Evolutionary conservation across 1,140 invertebrate species (phyloP).

Genomic region (Parapsyche elsis): DNA sequence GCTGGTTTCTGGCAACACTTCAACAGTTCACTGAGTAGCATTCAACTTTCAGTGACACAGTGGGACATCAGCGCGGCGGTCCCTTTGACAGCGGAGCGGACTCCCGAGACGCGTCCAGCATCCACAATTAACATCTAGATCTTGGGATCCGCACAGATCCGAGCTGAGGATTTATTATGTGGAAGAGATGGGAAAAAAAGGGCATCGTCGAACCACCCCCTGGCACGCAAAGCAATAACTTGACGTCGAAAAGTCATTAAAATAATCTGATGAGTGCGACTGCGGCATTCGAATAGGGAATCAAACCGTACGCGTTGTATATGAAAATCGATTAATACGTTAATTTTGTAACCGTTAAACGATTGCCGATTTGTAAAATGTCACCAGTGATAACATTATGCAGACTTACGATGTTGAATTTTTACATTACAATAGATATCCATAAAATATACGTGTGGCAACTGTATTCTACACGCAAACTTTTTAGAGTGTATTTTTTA

Average conservation of each 20-base stretch:
- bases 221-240: background rate
- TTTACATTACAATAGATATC: no score
- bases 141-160: slow-evolving; percentile 11
- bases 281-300: no score
- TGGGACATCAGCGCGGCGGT: slow-evolving; percentile 33
- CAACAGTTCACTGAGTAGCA: slow-evolving; percentile 22
- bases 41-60: slow-evolving; percentile 37
- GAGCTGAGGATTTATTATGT: slow-evolving; percentile 4
- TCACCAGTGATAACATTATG: no score
- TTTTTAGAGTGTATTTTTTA: no score
- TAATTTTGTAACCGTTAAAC: no score
- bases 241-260: slow-evolving; percentile 4
- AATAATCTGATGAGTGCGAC: no score
- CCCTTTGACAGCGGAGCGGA: slow-evolving; percentile 18
- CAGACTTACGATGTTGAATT: no score
- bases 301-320: no score
- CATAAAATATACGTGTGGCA: no score
- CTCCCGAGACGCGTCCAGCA: slow-evolving; percentile 23
- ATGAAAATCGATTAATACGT: no score
- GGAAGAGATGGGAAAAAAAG: background rate
- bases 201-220: background rate
- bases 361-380: no score
- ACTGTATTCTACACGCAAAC: no score
- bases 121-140: slow-evolving; percentile 37
- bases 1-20: slow-evolving; percentile 41